These are phyloP conservation scores for Oceanodroma leucorhoa DNA, from an alignment of 2,797 vertebrate genomes.

Conservation along the genomic window DNA sequence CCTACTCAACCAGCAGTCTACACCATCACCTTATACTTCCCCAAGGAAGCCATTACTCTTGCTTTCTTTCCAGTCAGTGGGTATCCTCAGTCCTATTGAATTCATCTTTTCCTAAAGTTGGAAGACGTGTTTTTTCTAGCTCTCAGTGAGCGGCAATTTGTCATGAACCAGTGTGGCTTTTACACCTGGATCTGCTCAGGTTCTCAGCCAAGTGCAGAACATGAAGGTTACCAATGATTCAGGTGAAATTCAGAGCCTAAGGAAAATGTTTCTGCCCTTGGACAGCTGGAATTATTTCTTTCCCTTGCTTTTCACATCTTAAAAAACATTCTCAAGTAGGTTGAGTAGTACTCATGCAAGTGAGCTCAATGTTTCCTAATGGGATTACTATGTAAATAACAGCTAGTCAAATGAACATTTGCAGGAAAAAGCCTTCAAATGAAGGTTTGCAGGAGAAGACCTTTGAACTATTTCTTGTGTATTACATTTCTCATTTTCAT, in stretches of 20 bases:
- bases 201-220: neutral
- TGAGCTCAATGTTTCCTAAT: neutral
- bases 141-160: neutral
- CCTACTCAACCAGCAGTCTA: neutral
- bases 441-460: neutral
- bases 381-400: neutral
- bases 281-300: neutral
- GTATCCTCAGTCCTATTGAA: neutral
- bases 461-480: neutral
- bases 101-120: neutral
- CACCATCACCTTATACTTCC: neutral
- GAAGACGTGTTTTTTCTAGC: neutral
- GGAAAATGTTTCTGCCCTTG: neutral
- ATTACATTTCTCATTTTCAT: neutral
- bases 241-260: neutral
- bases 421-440: neutral
- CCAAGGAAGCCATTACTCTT: neutral
- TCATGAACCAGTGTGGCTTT: neutral
- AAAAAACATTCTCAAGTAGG: neutral
- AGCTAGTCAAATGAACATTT: neutral
- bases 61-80: neutral
- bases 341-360: neutral
- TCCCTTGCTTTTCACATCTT: neutral
- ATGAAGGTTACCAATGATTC: neutral
- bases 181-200: neutral